Percentiles rank a stretch among this genome's conserved stretches.
Conservation (phyloP, 2,888 invertebrate genomes). For the Ceratothoa steindachneri region DNA sequence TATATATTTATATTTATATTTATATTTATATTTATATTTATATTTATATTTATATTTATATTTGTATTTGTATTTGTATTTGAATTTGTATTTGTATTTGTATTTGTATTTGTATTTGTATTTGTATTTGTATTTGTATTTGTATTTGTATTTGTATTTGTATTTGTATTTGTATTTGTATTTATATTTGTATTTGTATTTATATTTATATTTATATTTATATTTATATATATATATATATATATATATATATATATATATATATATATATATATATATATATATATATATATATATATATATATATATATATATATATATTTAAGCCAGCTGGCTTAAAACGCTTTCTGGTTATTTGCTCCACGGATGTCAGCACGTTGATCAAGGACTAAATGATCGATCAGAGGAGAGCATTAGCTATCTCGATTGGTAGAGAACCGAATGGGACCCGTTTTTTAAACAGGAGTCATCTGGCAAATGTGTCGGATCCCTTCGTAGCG, state of each 20-base stretch:
- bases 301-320: neutral
- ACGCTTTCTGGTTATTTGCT: too few relatives aligned
- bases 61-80: neutral
- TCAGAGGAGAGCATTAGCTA: too few relatives aligned
- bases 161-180: too few relatives aligned
- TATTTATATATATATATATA: neutral
- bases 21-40: neutral
- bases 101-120: neutral
- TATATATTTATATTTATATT: neutral
- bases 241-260: neutral
- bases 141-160: neutral
- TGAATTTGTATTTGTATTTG: neutral
- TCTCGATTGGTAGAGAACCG: too few relatives aligned
- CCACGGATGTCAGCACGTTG: neutral
- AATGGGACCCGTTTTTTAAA: too few relatives aligned
- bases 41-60: neutral
- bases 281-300: neutral
- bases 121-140: neutral
- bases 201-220: neutral
- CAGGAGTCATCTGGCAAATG: too few relatives aligned
- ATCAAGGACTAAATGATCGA: too few relatives aligned
- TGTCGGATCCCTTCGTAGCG: too few relatives aligned
- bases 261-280: neutral
- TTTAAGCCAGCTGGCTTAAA: too few relatives aligned
- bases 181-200: neutral